Evolutionary conservation across 2,113 vertebrate species (phyloP).

Genomic region (Progne subis): DNA sequence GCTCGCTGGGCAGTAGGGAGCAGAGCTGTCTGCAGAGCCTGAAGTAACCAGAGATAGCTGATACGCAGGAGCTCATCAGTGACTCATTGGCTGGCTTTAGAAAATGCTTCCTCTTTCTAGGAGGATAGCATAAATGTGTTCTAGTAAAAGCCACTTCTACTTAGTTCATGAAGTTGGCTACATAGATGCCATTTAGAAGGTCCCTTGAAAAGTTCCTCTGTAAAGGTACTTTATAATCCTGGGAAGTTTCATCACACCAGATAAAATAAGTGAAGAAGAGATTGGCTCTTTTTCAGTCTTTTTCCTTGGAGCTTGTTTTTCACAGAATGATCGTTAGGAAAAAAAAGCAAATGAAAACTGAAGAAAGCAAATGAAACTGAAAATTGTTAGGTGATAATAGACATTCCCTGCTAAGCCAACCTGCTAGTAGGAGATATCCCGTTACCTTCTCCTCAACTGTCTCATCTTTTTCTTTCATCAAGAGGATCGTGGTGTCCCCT

Average conservation of each 20-base stretch:
- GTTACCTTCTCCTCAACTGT: not conserved
- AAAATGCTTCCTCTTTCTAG: not conserved
- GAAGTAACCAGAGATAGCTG: not conserved
- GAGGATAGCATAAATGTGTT: not conserved
- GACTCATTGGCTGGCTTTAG: not conserved
- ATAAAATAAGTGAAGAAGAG: not conserved
- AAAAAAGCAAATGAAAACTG: not conserved
- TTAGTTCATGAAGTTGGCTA: not conserved
- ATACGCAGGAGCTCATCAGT: not conserved
- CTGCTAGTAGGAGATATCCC: not conserved
- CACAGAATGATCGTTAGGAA: not conserved
- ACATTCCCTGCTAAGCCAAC: not conserved
- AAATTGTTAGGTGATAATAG: not conserved
- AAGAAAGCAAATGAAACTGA: not conserved
- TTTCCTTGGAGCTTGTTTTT: not conserved
- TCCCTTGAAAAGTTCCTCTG: not conserved
- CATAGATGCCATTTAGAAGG: accelerated
- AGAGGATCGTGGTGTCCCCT: not conserved
- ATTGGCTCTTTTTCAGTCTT: not conserved
- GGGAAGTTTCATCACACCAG: not conserved
- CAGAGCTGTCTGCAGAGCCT: not conserved
- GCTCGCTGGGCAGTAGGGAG: not conserved
- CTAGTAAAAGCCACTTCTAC: not conserved
- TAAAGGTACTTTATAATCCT: not conserved
- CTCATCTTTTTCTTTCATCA: not conserved